Percentiles rank a stretch among this genome's conserved stretches.
These are phyloP conservation scores for Trematomus loennbergii DNA, from an alignment of 2,113 vertebrate species.

Conservation along the genomic window DNA sequence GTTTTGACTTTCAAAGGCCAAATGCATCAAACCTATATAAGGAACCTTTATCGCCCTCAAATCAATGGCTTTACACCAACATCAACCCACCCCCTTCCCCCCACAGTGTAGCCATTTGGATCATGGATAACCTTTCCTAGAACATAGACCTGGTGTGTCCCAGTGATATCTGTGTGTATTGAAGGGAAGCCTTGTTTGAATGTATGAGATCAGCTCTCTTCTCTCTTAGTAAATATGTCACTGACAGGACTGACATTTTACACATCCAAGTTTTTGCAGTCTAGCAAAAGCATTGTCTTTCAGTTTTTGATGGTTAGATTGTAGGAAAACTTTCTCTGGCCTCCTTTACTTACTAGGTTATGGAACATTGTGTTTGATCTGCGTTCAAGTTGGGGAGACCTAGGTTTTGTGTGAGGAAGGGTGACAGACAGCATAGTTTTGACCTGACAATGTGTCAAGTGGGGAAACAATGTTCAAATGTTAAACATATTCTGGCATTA, in stretches of 20 bases:
- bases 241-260: slow-evolving; percentile 26
- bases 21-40: slow-evolving; percentile 21
- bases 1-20: slow-evolving; percentile 24
- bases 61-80: slow-evolving; percentile 50
- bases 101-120: slow-evolving; percentile 43
- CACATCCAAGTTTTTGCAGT: slow-evolving; percentile 14
- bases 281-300: slow-evolving; percentile 13
- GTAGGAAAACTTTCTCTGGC: background rate
- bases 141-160: slow-evolving; percentile 63
- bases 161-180: slow-evolving; percentile 61
- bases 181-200: slow-evolving; percentile 42
- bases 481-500: background rate
- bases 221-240: slow-evolving; percentile 15
- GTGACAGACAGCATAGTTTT: slow-evolving; percentile 24
- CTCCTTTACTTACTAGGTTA: too few species aligned
- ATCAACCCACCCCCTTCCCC: background rate
- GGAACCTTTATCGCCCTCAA: slow-evolving; percentile 42
- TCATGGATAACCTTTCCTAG: slow-evolving; percentile 41
- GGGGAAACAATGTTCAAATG: background rate
- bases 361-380: slow-evolving; percentile 32
- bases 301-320: slow-evolving; percentile 6
- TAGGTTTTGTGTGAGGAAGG: slow-evolving; percentile 6
- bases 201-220: slow-evolving; percentile 41
- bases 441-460: slow-evolving; percentile 1
- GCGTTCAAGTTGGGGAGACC: slow-evolving; percentile 12